Evolutionary conservation across 2,113 vertebrate species (phyloP).

Genomic region (Anthoscopus minutus): DNA sequence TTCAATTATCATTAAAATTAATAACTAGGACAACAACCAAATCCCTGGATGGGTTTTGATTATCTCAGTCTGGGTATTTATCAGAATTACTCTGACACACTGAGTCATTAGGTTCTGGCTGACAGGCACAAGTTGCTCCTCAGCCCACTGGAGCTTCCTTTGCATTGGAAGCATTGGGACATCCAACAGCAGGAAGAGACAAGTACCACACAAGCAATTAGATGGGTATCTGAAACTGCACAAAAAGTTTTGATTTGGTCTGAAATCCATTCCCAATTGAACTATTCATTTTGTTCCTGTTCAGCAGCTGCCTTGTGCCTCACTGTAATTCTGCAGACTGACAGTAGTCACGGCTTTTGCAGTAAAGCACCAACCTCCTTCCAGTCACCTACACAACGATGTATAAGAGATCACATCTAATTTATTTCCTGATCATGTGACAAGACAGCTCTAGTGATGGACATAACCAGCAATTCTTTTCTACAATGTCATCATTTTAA

Average conservation of each 20-base stretch:
- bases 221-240: neutral
- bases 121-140: rapidly evolving
- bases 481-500: neutral
- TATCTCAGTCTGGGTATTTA: neutral
- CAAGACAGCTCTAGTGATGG: neutral
- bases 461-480: neutral
- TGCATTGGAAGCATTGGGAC: neutral
- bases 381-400: neutral
- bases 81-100: neutral
- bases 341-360: neutral
- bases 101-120: neutral
- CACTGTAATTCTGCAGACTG: neutral
- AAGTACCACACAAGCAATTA: neutral
- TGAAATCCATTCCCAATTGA: neutral
- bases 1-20: constrained; percentile 36
- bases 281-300: neutral
- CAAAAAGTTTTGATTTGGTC: neutral
- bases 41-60: neutral
- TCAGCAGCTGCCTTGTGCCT: neutral
- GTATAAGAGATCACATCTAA: neutral
- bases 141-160: neutral
- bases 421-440: neutral
- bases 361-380: neutral
- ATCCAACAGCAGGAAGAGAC: neutral
- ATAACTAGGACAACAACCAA: constrained; percentile 18